A percentile compares a stretch with the other conserved stretches of the same genome.
Conservation (phyloP, 2,888 invertebrate genomes). For the Selenia dentaria region DNA sequence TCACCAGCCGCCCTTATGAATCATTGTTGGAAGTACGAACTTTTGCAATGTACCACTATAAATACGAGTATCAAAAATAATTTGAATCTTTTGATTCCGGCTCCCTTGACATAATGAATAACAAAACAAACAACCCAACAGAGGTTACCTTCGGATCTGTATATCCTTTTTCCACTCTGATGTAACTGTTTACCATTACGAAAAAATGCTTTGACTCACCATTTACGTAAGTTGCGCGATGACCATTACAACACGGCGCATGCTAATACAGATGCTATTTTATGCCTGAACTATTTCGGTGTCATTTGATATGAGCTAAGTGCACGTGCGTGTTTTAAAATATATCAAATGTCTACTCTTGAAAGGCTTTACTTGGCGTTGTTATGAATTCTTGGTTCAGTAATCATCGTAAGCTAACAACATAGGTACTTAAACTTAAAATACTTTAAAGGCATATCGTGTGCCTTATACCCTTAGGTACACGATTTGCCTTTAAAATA, state of each 20-base stretch:
- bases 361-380: conserved; percentile 40
- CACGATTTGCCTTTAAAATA: too few relatives aligned
- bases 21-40: too few relatives aligned
- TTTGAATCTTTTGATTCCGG: not conserved
- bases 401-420: not conserved
- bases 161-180: conserved; percentile 7
- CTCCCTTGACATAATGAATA: conserved; percentile 13
- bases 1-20: too few relatives aligned
- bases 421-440: too few relatives aligned
- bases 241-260: conserved; percentile 9
- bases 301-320: conserved; percentile 26
- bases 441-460: too few relatives aligned
- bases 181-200: conserved; percentile 20
- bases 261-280: conserved; percentile 23
- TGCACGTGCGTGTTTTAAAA: conserved; percentile 29
- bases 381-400: conserved; percentile 17
- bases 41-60: too few relatives aligned
- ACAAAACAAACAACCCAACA: not conserved
- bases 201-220: conserved; percentile 26
- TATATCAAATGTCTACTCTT: conserved; percentile 38
- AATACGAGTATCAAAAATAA: too few relatives aligned
- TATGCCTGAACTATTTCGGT: conserved; percentile 28
- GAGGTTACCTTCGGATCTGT: conserved; percentile 8
- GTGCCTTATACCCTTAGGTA: too few relatives aligned
- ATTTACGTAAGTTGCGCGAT: conserved; percentile 17